Evolutionary conservation across 2,797 vertebrate genomes (phyloP).

Genomic region (Thalassophryne amazonica): DNA sequence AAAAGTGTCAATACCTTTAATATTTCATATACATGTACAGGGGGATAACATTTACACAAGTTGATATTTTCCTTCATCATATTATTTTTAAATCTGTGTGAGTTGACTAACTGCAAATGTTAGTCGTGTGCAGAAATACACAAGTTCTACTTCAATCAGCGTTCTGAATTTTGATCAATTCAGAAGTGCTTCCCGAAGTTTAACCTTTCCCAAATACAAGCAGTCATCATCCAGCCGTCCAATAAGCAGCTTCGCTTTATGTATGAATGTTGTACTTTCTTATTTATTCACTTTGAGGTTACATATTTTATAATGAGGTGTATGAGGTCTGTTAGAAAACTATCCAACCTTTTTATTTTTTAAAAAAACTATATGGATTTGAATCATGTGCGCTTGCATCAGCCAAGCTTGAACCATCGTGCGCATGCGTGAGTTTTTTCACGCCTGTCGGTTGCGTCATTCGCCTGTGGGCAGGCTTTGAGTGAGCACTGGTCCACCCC

Average conservation of each 20-base stretch:
- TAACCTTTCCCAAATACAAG: slow-evolving; percentile 11
- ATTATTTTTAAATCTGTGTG: not conserved
- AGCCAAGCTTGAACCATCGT: too few relatives aligned
- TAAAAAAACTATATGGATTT: too few relatives aligned
- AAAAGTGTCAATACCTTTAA: not conserved
- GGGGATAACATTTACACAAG: not conserved
- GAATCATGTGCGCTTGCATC: too few relatives aligned
- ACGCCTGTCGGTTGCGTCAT: too few relatives aligned
- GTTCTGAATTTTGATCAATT: slow-evolving; percentile 2
- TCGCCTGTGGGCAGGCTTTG: too few relatives aligned
- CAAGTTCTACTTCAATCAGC: not conserved
- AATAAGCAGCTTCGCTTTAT: too few relatives aligned
- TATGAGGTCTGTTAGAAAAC: too few relatives aligned
- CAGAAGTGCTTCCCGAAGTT: slow-evolving; percentile 6
- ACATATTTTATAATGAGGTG: not conserved
- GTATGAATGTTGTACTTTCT: not conserved
- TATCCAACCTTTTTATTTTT: too few relatives aligned
- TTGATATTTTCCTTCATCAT: not conserved
- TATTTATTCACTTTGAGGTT: slow-evolving; percentile 1
- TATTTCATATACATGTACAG: not conserved
- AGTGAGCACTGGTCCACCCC: too few relatives aligned
- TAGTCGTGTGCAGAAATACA: not conserved
- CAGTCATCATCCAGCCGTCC: too few relatives aligned
- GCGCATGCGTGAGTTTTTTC: too few relatives aligned
- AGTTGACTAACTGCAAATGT: not conserved